These are phyloP conservation scores for Pomatorhinus ruficollis DNA, from an alignment of 2,113 vertebrate genomes.

Conservation along the genomic window DNA sequence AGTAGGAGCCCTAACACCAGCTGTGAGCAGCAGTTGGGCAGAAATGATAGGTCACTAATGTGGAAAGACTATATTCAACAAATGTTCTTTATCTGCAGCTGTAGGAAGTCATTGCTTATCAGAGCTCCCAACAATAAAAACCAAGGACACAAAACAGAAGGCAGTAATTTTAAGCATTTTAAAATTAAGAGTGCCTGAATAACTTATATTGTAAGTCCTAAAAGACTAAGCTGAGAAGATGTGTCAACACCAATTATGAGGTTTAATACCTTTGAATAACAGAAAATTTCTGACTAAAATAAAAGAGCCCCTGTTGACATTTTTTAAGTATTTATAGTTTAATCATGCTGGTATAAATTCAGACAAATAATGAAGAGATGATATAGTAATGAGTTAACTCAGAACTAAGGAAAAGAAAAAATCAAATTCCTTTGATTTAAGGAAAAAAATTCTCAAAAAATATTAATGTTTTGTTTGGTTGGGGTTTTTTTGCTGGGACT, in stretches of 20 bases:
- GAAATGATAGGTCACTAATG: neutral
- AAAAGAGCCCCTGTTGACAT: neutral
- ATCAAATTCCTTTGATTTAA: neutral
- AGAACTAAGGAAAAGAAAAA: neutral
- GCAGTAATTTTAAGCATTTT: neutral
- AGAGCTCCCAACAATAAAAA: neutral
- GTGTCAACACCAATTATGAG: neutral
- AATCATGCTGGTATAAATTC: neutral
- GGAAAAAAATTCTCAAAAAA: neutral
- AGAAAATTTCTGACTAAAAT: neutral
- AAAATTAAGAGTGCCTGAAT: neutral
- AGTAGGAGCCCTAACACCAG: neutral
- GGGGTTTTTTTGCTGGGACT: neutral
- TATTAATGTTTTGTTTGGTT: neutral
- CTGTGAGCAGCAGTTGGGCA: neutral
- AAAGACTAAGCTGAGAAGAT: neutral
- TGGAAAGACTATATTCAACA: neutral
- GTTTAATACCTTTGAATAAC: neutral
- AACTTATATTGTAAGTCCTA: neutral
- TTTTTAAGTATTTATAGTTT: neutral
- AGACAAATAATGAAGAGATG: neutral
- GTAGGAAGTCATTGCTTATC: neutral
- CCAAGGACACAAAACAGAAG: neutral
- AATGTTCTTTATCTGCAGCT: neutral
- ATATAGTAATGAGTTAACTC: neutral